A percentile compares a stretch with the other conserved stretches of the same genome.
Conservation (phyloP, 2,113 vertebrate species). For the Cacatua alba region DNA sequence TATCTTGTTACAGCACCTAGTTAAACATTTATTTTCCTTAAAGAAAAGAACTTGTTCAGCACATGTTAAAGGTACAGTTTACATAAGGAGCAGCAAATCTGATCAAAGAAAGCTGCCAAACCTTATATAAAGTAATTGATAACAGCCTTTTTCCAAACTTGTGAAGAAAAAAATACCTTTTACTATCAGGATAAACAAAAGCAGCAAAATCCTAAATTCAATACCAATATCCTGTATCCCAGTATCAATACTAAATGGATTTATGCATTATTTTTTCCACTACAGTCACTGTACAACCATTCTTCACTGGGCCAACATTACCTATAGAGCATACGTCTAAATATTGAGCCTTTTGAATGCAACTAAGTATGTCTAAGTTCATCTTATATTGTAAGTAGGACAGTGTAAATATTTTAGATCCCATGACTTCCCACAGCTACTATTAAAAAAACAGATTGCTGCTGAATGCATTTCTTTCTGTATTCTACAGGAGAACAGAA, state of each 20-base stretch:
- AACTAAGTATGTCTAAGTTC: not conserved
- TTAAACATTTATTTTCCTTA: not conserved
- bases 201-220: not conserved
- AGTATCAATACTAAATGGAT: not conserved
- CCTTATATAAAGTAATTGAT: not conserved
- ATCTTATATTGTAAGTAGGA: not conserved
- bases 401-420: constrained; percentile 46
- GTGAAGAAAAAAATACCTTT: not conserved
- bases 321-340: not conserved
- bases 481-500: not conserved
- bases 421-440: not conserved
- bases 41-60: not conserved
- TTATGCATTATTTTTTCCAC: not conserved
- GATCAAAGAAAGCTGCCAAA: not conserved
- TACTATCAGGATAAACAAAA: not conserved
- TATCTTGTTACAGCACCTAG: not conserved
- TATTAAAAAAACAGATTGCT: constrained; percentile 20
- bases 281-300: not conserved
- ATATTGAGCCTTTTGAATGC: not conserved
- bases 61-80: not conserved
- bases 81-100: not conserved
- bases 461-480: not conserved
- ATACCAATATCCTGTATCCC: not conserved
- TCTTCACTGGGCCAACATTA: not conserved
- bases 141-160: not conserved